Base-by-base conservation (phyloP, 2,113 vertebrate genomes). In the Alces alces region DNA sequence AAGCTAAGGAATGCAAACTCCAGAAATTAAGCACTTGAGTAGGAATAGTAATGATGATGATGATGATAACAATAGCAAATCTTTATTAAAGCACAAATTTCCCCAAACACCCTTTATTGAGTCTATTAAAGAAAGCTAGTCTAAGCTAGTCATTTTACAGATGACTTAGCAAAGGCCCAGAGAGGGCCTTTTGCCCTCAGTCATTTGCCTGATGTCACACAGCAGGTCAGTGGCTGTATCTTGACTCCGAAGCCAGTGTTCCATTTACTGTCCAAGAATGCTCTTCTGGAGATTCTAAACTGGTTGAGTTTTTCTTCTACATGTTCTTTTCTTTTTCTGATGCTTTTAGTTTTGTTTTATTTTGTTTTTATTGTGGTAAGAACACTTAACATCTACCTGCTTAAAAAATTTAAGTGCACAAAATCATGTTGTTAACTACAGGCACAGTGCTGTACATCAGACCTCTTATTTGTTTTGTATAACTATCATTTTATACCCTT, bases 261-360 rank as follows among this genome's bases (percentile, higher is more conserved):
- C 21, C 58, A 39, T 57, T 39, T 39, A 55, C 27, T 86, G 39
- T 15, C 19, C 57, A 86, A 91, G 2, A 43, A 70, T 80, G 43
- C 25, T 83, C 96, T 97, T 93, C 90, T 73, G n/a, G 50, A 89
- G 43, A 91, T 80, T 95, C 50, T 84, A 86, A 97, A 84, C 36
- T 30, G 0, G 1, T 89, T 79, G 30, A 66, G 36, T 89, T 91
- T 84, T 64, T 89, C n/a, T 73, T 27, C 52, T 92, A 50, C 11
- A 58, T 33, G 85, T 88, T 91, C 50, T 57, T 78, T 78, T n/a
- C 17, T 27, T 89, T 78, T 10, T 33, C 9, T 58, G 25, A 25
- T 66, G 23, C 6, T 33, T 84, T 80, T 80, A 45, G 45, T 55
- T 85, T 78, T 55, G 54, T 45, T 90, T 60, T 7, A 17, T 27